phyloP scores from a whole-genome alignment of 2,888 invertebrate genomes.

The Calameuta pallipes region DNA sequence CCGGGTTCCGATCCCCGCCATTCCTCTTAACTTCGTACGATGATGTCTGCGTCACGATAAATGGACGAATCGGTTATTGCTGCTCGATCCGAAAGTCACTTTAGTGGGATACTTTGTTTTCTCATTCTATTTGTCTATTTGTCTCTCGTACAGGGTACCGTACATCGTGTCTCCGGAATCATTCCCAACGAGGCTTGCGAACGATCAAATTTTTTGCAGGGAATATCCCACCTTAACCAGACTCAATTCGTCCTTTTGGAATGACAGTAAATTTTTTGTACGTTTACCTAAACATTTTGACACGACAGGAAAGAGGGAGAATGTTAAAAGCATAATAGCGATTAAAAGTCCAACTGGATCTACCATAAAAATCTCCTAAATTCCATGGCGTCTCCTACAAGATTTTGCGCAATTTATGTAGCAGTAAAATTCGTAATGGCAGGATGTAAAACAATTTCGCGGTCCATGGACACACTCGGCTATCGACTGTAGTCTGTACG shows the following conservation, averaged over 20 bases:
- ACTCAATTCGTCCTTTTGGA: neutral
- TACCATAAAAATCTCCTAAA: neutral
- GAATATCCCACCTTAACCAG: neutral
- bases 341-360: neutral
- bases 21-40: conserved; percentile 15
- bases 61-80: conserved; percentile 14
- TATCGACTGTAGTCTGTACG: neutral
- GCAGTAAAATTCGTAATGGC: neutral
- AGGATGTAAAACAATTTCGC: neutral
- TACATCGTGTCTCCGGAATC: neutral
- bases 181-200: neutral
- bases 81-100: conserved; percentile 1
- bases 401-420: neutral
- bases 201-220: neutral
- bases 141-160: neutral
- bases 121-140: conserved; percentile 14
- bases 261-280: neutral
- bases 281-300: neutral
- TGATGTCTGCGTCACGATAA: conserved; percentile 29
- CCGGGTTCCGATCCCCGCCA: conserved; percentile 25
- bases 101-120: conserved; percentile 7
- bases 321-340: neutral
- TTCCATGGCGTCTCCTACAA: neutral
- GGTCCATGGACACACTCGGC: neutral
- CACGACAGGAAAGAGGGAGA: neutral